Evolutionary conservation across 2,113 vertebrate species (phyloP), one percentile per base, ranked within the genome.

Genomic region (Mirza zaza): DNA sequence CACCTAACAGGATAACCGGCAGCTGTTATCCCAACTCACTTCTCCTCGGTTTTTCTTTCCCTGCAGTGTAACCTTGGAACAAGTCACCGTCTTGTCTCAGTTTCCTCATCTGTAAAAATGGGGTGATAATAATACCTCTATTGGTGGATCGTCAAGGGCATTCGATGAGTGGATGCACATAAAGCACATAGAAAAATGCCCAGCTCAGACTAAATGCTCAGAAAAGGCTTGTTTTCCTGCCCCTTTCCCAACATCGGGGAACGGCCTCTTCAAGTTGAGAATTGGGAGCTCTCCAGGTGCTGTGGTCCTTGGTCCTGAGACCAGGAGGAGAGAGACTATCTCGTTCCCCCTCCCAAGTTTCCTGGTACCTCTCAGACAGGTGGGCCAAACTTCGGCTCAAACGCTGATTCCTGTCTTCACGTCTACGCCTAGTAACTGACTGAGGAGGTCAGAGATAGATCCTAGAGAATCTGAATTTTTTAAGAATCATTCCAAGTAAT

Each of bases 201-300:
- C 12, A 7, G 14, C 23, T n/a, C 8, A 17, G 59, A 10, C 21
- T 27, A 57, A 81, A 59, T 83, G 39, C 57, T 83, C 5, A 6
- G 6, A 21, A 61, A 63, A 83, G 45, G 15, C 21, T 80, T 18
- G 6, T 83, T 15, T 34, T 17, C 2, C 23, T 79, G 18, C 21
- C 27, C 32, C 17, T 63, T 55, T 45, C 39, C 6, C 27, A 45
- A 42, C 11, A 17, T 2, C 36, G 39, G 75, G 45, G 15, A 77
- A 34, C 2, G 8, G 23, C 82, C 11, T 80, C 87, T 77, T 45
- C 21, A 32, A 61, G 39, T 50, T 34, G 25, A 59, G 70, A 63
- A 0, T 3, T n/a, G 15, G 4, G 42, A 29, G 34, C 6, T 42
- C 1, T 0, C 71, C 27, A 61, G 14, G 57, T 20, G 9, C 57